These are phyloP conservation scores for Limanda limanda DNA, from an alignment of 2,113 vertebrate genomes.

Conservation along the genomic window DNA sequence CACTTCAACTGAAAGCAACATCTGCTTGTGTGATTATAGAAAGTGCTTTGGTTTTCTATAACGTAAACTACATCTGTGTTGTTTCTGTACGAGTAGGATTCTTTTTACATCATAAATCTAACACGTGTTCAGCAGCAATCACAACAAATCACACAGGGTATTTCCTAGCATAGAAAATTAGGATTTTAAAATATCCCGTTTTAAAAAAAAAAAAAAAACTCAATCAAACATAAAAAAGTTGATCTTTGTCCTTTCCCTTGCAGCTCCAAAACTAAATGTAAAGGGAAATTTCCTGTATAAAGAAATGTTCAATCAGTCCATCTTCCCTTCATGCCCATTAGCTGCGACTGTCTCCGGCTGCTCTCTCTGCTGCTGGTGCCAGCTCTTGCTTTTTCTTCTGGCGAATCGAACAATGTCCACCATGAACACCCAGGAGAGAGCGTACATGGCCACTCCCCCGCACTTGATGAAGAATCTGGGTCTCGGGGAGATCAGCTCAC, in stretches of 20 bases:
- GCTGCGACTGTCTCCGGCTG: conserved; percentile 44
- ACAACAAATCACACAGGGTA: neutral
- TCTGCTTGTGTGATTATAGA: conserved; percentile 46
- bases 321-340: conserved; percentile 82
- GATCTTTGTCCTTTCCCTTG: conserved; percentile 12
- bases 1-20: conserved; percentile 34
- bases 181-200: conserved; percentile 1
- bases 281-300: neutral
- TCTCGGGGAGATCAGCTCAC: conserved; percentile 90
- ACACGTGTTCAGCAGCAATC: conserved; percentile 20
- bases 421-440: conserved; percentile 94
- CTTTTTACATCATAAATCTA: conserved; percentile 5
- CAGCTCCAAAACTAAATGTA: conserved; percentile 5
- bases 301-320: conserved; percentile 57
- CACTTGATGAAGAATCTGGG: conserved; percentile 93
- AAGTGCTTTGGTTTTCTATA: conserved; percentile 62
- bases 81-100: conserved; percentile 13
- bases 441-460: conserved; percentile 93
- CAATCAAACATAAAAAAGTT: conserved; percentile 12
- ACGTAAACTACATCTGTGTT: conserved; percentile 1
- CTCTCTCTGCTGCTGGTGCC: conserved; percentile 82
- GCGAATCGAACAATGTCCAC: conserved; percentile 92
- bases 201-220: conserved; percentile 1
- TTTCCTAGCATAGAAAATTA: neutral
- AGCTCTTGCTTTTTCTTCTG: conserved; percentile 86